These are phyloP conservation scores for Etia nguti DNA, from an alignment of 2,113 vertebrate genomes.

Conservation along the genomic window DNA sequence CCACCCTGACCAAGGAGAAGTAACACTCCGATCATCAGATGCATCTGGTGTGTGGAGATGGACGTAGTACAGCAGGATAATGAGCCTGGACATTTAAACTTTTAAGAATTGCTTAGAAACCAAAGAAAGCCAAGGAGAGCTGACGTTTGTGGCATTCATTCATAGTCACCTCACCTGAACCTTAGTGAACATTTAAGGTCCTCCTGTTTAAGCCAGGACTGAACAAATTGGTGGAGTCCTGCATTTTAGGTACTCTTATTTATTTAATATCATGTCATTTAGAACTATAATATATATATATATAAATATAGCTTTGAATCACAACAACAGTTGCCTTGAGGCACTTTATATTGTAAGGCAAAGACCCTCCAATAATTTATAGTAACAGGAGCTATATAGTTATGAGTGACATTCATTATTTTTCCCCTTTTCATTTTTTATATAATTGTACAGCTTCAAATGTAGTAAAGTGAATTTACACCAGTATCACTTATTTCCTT, in stretches of 20 bases:
- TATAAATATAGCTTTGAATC: background rate
- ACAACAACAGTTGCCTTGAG: background rate
- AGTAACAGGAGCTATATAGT: background rate
- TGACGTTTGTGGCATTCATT: background rate
- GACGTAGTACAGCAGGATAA: background rate
- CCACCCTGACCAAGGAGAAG: background rate
- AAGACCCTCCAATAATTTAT: background rate
- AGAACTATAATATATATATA: background rate
- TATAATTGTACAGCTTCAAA: background rate
- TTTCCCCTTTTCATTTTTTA: background rate
- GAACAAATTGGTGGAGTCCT: background rate
- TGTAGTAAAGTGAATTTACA: background rate
- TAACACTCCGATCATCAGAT: background rate
- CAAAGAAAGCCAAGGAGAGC: background rate
- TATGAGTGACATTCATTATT: background rate
- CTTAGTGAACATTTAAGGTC: background rate
- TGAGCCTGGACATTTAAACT: background rate
- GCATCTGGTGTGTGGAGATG: background rate
- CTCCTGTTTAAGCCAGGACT: background rate
- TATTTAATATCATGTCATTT: background rate
- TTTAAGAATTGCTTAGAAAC: background rate
- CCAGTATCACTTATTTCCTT: conserved; percentile 19
- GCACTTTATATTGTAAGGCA: background rate
- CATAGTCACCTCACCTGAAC: background rate
- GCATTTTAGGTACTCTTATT: background rate